A percentile compares a stretch with the other conserved stretches of the same genome.
phyloP scores from a whole-genome alignment of 2,888 invertebrate genomes.

The Octonoba sinensis region DNA sequence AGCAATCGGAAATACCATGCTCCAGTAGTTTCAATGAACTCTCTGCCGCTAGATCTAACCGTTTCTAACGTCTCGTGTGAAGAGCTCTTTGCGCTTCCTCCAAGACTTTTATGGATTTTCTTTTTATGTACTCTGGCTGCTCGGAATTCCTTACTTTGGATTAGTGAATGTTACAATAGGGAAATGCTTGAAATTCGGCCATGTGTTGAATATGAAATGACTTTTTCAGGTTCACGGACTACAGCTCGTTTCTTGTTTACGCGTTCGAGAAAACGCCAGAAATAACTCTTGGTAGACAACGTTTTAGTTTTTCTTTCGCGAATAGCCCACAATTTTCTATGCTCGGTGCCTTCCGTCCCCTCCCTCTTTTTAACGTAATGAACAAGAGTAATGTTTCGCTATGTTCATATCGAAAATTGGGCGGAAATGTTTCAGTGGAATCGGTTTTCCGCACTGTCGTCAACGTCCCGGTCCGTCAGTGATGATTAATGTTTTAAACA shows the following conservation, averaged over 20 bases:
- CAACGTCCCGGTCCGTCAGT: too few relatives aligned
- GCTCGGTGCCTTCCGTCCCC: too few relatives aligned
- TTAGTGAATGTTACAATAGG: background rate
- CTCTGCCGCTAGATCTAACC: too few relatives aligned
- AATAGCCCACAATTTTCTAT: background rate
- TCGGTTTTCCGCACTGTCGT: too few relatives aligned
- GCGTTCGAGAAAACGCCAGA: background rate
- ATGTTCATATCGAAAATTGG: too few relatives aligned
- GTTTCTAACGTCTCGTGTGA: too few relatives aligned
- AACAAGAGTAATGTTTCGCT: too few relatives aligned
- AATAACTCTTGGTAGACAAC: background rate
- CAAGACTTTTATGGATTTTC: background rate
- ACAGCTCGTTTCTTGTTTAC: background rate
- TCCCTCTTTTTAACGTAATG: too few relatives aligned
- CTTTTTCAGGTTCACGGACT: constrained; percentile 10
- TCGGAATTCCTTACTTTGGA: background rate
- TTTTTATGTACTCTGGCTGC: background rate
- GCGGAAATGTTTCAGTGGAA: too few relatives aligned
- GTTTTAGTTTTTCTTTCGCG: background rate
- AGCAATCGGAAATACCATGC: too few relatives aligned
- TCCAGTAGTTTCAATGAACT: too few relatives aligned
- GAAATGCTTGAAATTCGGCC: background rate
- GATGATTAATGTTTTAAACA: too few relatives aligned
- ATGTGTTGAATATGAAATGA: constrained; percentile 1
- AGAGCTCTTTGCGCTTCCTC: background rate